A percentile compares a stretch with the other conserved stretches of the same genome.
Conservation (phyloP, 2,888 invertebrate species). For the Melanotus villosus region DNA sequence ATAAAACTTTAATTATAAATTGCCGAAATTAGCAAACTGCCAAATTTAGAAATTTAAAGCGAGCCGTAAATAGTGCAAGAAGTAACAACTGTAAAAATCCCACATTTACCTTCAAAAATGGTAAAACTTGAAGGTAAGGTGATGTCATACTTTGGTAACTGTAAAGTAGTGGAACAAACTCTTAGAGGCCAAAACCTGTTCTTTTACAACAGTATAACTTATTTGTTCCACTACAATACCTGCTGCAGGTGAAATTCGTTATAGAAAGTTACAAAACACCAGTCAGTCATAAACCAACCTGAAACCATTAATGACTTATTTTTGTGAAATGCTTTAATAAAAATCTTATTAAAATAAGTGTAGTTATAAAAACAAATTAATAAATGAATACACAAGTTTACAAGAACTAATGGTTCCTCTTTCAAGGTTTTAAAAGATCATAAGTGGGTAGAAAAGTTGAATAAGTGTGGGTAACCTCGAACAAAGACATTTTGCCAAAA, state of each 20-base stretch:
- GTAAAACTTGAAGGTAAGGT: conserved; percentile 21
- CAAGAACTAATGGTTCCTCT: background rate
- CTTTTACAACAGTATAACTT: background rate
- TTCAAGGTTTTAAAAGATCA: background rate
- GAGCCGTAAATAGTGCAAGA: too few species aligned
- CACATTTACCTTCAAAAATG: conserved; percentile 20
- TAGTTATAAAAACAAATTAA: background rate
- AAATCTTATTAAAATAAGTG: background rate
- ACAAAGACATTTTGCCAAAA: conserved; percentile 28
- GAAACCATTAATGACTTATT: background rate
- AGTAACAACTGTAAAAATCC: conserved; percentile 1
- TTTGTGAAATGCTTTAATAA: background rate
- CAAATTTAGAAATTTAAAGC: too few species aligned
- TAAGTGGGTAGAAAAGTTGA: background rate
- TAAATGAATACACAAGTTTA: background rate
- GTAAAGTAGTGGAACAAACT: conserved; percentile 25
- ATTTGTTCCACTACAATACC: conserved; percentile 28
- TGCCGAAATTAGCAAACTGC: too few species aligned
- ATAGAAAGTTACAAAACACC: background rate
- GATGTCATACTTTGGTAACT: conserved; percentile 24
- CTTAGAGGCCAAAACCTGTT: background rate
- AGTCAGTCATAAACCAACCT: background rate
- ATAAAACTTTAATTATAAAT: too few species aligned
- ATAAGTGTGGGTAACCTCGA: conserved; percentile 17
- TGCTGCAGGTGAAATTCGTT: conserved; percentile 20